Evolutionary conservation across 2,113 vertebrate species (phyloP).

Genomic region (Limanda limanda): DNA sequence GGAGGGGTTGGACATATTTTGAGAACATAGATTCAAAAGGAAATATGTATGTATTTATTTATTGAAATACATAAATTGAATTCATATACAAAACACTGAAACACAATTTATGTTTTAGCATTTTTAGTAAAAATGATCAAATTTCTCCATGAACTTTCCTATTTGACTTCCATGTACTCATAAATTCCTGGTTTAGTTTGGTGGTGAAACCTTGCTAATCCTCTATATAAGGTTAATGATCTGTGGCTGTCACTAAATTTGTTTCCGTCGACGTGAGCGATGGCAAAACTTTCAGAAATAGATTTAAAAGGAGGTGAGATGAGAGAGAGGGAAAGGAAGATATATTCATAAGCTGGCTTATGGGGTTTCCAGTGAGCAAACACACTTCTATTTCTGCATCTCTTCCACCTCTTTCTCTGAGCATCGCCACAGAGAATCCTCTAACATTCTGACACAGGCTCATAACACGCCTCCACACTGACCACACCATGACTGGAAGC

Average conservation of each 20-base stretch:
- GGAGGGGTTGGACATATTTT: too few species aligned
- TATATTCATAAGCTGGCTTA: constrained; percentile 49
- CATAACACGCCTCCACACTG: constrained; percentile 26
- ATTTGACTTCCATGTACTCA: background rate
- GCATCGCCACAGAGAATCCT: constrained; percentile 56
- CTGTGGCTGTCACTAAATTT: constrained; percentile 22
- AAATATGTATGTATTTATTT: too few species aligned
- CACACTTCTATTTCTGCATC: constrained; percentile 72
- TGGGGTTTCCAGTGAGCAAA: constrained; percentile 72
- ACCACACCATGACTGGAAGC: constrained; percentile 9
- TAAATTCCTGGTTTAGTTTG: background rate
- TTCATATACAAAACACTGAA: too few species aligned
- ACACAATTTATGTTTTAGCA: too few species aligned
- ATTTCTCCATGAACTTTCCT: background rate
- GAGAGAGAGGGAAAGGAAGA: constrained; percentile 17
- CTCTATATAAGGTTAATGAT: background rate
- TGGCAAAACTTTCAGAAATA: background rate
- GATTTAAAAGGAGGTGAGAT: constrained; percentile 10
- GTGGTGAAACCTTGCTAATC: background rate
- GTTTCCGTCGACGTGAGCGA: constrained; percentile 1
- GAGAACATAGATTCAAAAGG: too few species aligned
- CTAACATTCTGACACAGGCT: constrained; percentile 45
- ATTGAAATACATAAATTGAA: too few species aligned
- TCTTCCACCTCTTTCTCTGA: constrained; percentile 48
- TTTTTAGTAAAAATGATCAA: too few species aligned